Evolutionary conservation across 30 jellyfish, hydroid and myxozoan species (phyloP), one percentile per base, ranked within the genome.

Genomic region (Turritopsis dohrnii): DNA sequence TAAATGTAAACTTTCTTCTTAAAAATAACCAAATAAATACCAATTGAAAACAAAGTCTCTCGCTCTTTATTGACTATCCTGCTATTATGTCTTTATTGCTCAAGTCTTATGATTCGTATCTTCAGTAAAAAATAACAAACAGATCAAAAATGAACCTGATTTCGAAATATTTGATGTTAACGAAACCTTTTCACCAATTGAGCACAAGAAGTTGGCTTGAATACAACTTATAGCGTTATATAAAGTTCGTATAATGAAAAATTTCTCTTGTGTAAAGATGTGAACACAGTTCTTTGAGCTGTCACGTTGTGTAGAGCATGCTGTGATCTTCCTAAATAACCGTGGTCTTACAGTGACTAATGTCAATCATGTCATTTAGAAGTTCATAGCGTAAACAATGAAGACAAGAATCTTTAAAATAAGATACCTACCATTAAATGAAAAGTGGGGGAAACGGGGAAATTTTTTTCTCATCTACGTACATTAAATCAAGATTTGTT

Each of bases 241-340:
- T 41, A 41, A 41, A 41, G 60, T 41, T 41, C 60, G 60, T 41
- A 41, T 41, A 41, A 41, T 41, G 60, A 41, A 41, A 41, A 41
- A 41, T 41, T 41, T 41, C 60, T 41, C 60, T 41, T 41, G 60
- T 41, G 60, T 41, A 41, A 41, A 41, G 77, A 69, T n/a, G 31
- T 27, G 28, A n/a, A 7, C 77, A 69, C 77, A 69, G 77, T 69
- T 69, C 8, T 27, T n/a, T 27, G 77, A 69, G 28, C 77, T 69
- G 77, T 69, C 77, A 69, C 30, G 30, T 69, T 69, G 77, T 27
- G 77, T 69, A 69, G 77, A n/a, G 30, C 77, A 69, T 27, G 77
- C 77, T 69, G 77, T 69, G 77, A 69, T 69, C 77, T 69, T 69
- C 77, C 77, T 23, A 7, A 23, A n/a, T 69, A 69, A 69, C 77